phyloP scores from a whole-genome alignment of 2,113 vertebrate genomes.

The Tyrannus savana region DNA sequence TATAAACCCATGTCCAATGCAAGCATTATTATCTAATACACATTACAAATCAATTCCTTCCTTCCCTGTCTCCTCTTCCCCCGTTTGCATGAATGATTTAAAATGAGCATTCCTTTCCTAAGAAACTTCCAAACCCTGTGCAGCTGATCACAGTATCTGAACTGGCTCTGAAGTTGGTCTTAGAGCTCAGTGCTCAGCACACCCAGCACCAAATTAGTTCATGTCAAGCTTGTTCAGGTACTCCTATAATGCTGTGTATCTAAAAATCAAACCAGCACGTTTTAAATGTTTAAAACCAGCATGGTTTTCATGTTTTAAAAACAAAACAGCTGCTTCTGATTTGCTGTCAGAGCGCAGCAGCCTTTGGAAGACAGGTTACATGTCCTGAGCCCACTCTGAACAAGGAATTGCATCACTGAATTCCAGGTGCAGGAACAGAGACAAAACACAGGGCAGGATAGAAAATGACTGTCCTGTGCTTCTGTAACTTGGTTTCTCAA shows the following conservation, averaged over 20 bases:
- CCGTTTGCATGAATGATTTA: neutral
- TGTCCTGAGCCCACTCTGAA: neutral
- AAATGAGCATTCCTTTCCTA: neutral
- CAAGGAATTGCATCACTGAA: neutral
- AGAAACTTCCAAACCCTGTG: neutral
- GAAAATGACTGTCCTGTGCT: neutral
- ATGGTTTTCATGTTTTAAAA: neutral
- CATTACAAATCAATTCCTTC: constrained; percentile 6
- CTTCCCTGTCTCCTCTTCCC: neutral
- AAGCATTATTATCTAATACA: neutral
- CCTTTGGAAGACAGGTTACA: neutral
- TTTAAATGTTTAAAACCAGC: neutral
- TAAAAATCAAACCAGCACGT: neutral
- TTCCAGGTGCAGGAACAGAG: neutral
- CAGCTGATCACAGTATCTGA: neutral
- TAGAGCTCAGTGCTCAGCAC: neutral
- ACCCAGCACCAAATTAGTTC: neutral
- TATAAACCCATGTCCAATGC: constrained; percentile 4
- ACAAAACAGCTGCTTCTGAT: neutral
- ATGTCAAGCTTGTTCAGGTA: neutral
- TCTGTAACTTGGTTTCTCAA: neutral
- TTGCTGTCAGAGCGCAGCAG: neutral
- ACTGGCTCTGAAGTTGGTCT: neutral
- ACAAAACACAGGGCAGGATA: neutral
- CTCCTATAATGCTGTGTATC: neutral